Percentiles rank a stretch among this genome's conserved stretches.
These are phyloP conservation scores for Dichetophora obliterata DNA, from an alignment of 2,888 invertebrate genomes.

Conservation along the genomic window DNA sequence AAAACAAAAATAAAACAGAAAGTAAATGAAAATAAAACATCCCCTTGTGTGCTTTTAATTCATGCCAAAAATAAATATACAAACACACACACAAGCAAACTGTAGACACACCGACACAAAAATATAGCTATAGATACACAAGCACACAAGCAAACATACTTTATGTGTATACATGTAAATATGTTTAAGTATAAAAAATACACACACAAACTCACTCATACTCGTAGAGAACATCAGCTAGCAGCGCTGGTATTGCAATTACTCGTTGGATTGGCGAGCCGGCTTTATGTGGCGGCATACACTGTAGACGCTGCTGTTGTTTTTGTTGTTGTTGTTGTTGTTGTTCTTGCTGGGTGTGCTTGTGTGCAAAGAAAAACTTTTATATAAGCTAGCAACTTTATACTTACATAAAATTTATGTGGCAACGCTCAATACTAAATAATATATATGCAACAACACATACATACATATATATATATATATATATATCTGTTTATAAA, in stretches of 20 bases:
- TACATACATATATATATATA: conserved; percentile 41
- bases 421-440: conserved; percentile 45
- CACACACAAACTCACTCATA: conserved; percentile 47
- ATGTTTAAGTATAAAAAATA: conserved; percentile 62
- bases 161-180: conserved; percentile 54
- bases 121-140: background rate
- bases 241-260: conserved; percentile 9
- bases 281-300: background rate
- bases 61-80: conserved; percentile 62
- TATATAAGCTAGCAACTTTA: conserved; percentile 20
- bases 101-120: conserved; percentile 11
- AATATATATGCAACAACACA: conserved; percentile 58
- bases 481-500: background rate
- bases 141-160: background rate
- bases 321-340: background rate
- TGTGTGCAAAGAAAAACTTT: background rate
- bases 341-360: background rate
- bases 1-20: conserved; percentile 50
- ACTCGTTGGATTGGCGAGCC: background rate
- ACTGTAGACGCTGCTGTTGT: background rate
- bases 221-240: background rate
- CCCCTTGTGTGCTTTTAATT: conserved; percentile 64
- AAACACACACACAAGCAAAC: conserved; percentile 42
- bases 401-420: conserved; percentile 35
- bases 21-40: conserved; percentile 57